Evolutionary conservation across 2,888 invertebrate species (phyloP).

Genomic region (Cheilosia pagana): DNA sequence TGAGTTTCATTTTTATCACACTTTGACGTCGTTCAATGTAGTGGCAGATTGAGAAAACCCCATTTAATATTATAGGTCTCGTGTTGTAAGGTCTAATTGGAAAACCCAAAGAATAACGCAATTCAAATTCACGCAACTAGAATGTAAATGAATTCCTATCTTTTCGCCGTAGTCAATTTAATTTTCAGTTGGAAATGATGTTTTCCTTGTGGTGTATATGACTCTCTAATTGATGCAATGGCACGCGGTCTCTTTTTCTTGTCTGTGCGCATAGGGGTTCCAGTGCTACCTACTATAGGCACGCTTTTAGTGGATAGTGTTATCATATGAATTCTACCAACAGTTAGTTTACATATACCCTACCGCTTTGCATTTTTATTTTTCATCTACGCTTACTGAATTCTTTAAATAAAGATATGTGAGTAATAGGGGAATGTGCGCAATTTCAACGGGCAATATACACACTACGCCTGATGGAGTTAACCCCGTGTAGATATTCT

Average conservation of each 20-base stretch:
- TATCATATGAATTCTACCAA: slow-evolving; percentile 22
- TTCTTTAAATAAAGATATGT: background rate
- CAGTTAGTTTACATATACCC: background rate
- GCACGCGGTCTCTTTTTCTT: slow-evolving; percentile 69
- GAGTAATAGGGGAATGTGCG: no score
- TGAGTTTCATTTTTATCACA: slow-evolving; percentile 69
- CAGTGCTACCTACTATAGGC: slow-evolving; percentile 31
- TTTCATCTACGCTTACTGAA: background rate
- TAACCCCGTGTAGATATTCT: no score
- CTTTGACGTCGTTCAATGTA: slow-evolving; percentile 53
- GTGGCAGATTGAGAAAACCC: slow-evolving; percentile 53
- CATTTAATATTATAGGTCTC: slow-evolving; percentile 56
- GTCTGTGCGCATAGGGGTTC: slow-evolving; percentile 54
- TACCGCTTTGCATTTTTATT: background rate
- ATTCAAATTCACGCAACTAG: slow-evolving; percentile 67
- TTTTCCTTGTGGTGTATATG: slow-evolving; percentile 17
- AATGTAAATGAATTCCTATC: slow-evolving; percentile 63
- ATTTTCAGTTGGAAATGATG: slow-evolving; percentile 24
- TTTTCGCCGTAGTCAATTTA: slow-evolving; percentile 15
- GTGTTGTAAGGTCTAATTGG: slow-evolving; percentile 68
- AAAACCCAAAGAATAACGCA: slow-evolving; percentile 66
- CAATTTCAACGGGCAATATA: no score
- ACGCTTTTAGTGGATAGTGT: slow-evolving; percentile 61
- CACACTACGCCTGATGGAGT: no score
- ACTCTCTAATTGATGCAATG: slow-evolving; percentile 64